Evolutionary conservation across 2,113 vertebrate genomes (phyloP).

Genomic region (Corynorhinus townsendii): DNA sequence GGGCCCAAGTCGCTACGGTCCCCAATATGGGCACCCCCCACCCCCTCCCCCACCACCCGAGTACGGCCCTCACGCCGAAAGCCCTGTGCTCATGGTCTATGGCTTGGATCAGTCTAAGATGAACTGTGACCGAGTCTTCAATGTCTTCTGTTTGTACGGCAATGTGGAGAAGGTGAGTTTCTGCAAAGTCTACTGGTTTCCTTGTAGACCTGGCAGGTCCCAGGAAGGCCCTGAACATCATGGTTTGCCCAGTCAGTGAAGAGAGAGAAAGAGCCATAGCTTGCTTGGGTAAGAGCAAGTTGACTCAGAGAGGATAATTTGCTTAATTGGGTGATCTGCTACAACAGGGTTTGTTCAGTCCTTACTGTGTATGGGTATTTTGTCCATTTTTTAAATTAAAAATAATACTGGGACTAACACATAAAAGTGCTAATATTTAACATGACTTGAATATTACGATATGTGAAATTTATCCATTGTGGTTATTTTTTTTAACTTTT

Average conservation of each 20-base stretch:
- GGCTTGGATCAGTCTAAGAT: slow-evolving; percentile 91
- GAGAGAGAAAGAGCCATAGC: background rate
- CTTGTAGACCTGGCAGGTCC: background rate
- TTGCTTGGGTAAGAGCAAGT: background rate
- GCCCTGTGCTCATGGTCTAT: slow-evolving; percentile 94
- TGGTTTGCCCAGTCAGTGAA: background rate
- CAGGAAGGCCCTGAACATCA: background rate
- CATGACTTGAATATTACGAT: rapidly evolving
- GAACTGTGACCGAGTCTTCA: slow-evolving; percentile 94
- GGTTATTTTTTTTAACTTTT: background rate
- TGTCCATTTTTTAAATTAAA: background rate
- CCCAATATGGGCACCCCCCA: slow-evolving; percentile 88
- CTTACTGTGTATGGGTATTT: background rate
- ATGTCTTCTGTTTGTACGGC: slow-evolving; percentile 94
- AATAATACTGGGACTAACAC: background rate
- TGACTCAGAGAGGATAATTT: rapidly evolving
- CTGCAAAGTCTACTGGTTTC: background rate
- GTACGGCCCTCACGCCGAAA: slow-evolving; percentile 91
- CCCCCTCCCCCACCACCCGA: slow-evolving; percentile 84
- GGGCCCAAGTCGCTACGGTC: slow-evolving; percentile 86
- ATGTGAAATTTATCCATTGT: background rate
- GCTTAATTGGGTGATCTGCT: background rate
- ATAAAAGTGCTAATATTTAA: background rate
- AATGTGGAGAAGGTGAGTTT: slow-evolving; percentile 91
- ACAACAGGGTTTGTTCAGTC: background rate